A percentile compares a stretch with the other conserved stretches of the same genome.
phyloP scores from a whole-genome alignment of 2,113 vertebrate genomes.

The Mustela lutreola region DNA sequence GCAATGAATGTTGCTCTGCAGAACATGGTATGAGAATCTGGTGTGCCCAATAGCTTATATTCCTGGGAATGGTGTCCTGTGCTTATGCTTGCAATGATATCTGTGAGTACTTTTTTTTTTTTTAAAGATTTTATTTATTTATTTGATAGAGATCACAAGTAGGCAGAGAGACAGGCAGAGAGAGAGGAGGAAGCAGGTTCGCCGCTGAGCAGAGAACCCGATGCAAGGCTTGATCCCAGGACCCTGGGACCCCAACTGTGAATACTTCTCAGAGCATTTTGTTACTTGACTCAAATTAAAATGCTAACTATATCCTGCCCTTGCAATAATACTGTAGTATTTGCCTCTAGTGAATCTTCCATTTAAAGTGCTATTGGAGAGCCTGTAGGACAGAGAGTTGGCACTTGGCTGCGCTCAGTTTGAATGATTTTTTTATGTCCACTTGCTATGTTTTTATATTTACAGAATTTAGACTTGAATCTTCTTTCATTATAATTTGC shows the following conservation, averaged over 20 bases:
- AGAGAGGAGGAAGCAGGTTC: too few relatives aligned
- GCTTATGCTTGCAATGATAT: neutral
- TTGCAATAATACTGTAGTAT: neutral
- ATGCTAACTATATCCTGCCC: neutral
- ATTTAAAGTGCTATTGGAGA: neutral
- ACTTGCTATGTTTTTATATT: neutral
- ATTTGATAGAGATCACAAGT: too few relatives aligned
- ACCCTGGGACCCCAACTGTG: too few relatives aligned
- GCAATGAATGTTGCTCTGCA: neutral
- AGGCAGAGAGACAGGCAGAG: too few relatives aligned
- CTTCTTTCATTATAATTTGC: neutral
- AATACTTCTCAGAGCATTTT: neutral
- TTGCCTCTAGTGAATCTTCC: neutral
- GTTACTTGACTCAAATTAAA: neutral
- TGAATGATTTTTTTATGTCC: neutral
- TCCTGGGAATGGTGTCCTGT: neutral
- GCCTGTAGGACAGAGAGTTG: neutral
- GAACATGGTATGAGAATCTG: neutral
- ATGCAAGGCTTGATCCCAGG: too few relatives aligned
- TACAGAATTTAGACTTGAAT: neutral
- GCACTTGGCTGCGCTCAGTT: neutral
- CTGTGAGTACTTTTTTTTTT: too few relatives aligned
- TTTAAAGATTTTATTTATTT: too few relatives aligned
- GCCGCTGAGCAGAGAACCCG: too few relatives aligned
- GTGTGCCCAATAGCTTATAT: neutral